These are phyloP conservation scores for Parnassius mnemosyne DNA, from an alignment of 2,888 invertebrate species.

Conservation along the genomic window DNA sequence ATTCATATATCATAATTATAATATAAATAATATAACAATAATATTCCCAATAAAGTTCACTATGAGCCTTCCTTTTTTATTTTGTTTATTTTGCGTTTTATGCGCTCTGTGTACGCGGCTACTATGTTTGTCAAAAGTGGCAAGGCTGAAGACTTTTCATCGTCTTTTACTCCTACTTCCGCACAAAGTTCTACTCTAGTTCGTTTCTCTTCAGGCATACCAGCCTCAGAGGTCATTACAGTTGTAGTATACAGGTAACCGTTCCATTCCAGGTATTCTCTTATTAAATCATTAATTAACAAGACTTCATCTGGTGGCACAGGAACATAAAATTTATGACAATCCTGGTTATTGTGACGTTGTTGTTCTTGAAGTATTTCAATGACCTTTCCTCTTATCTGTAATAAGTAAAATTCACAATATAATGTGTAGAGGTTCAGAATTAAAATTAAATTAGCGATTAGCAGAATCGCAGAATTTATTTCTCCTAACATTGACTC, in stretches of 20 bases:
- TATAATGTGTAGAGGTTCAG: too few relatives aligned
- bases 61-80: conserved; percentile 41
- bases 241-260: conserved; percentile 84
- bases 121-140: conserved; percentile 78
- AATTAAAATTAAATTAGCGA: too few relatives aligned
- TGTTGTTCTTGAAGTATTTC: conserved; percentile 59
- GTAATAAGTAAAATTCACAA: conserved; percentile 25
- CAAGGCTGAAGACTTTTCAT: conserved; percentile 70
- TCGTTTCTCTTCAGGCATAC: conserved; percentile 50
- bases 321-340: conserved; percentile 44
- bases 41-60: not conserved
- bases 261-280: conserved; percentile 86
- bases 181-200: conserved; percentile 54
- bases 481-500: too few relatives aligned
- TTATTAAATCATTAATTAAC: conserved; percentile 83
- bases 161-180: conserved; percentile 76
- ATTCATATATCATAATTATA: too few relatives aligned
- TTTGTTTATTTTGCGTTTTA: conserved; percentile 65
- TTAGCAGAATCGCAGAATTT: too few relatives aligned
- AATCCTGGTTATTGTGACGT: conserved; percentile 34
- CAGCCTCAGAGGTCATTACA: conserved; percentile 75
- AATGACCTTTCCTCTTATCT: conserved; percentile 67
- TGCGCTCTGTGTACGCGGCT: conserved; percentile 75
- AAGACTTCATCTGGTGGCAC: conserved; percentile 57
- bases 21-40: too few relatives aligned